A percentile compares a stretch with the other conserved stretches of the same genome.
phyloP scores from a whole-genome alignment of 1,140 invertebrate species.

The Pogonomyrmex californicus region DNA sequence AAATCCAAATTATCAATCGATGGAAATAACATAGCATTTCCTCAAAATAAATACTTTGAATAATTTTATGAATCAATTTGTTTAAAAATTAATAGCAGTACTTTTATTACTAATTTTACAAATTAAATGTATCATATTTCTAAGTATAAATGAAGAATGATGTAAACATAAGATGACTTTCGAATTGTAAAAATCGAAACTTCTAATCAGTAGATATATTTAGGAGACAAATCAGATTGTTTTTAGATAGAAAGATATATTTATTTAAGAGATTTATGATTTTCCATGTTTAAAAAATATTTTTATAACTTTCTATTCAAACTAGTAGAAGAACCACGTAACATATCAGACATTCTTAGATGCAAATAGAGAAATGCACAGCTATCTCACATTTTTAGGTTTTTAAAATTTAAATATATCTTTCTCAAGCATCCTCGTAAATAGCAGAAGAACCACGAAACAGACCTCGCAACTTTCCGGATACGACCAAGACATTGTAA shows the following conservation, averaged over 20 bases:
- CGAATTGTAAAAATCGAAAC: neutral
- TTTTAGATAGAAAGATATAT: too few species aligned
- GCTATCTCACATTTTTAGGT: neutral
- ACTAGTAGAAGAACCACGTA: slow-evolving; percentile 28
- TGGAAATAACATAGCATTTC: neutral
- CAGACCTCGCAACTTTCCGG: neutral
- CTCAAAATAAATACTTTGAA: neutral
- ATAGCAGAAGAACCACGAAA: neutral
- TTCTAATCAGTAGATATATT: neutral
- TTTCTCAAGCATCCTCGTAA: neutral
- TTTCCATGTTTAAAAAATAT: neutral
- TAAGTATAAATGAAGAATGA: neutral
- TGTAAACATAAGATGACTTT: neutral
- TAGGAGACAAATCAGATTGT: neutral
- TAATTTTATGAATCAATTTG: neutral
- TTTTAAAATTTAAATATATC: neutral
- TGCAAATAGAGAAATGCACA: neutral
- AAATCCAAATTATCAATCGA: neutral
- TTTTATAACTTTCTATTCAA: neutral
- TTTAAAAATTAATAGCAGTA: neutral
- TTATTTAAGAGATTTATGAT: too few species aligned
- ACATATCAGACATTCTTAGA: slow-evolving; percentile 13
- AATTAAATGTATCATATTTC: neutral
- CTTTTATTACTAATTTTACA: neutral
- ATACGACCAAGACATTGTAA: neutral